These are phyloP conservation scores for Drosophila pseudotalamancana DNA, from an alignment of 2,888 invertebrate species.

Conservation along the genomic window DNA sequence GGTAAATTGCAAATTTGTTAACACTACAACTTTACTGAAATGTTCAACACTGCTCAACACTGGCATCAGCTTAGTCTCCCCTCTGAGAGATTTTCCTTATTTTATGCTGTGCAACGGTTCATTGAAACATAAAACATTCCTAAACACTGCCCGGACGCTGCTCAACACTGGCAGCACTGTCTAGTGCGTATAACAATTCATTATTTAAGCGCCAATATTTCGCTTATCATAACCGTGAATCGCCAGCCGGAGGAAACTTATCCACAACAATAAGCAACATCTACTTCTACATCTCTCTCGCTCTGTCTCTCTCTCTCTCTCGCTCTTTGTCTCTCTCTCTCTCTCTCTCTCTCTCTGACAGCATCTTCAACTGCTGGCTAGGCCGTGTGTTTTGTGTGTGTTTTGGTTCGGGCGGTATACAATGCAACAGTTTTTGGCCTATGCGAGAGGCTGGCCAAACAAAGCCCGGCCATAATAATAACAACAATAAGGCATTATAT, in stretches of 20 bases:
- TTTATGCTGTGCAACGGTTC: background rate
- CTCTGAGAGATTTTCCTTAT: too few species aligned
- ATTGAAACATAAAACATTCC: too few species aligned
- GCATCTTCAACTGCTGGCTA: too few species aligned
- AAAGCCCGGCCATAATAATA: slow-evolving; percentile 54
- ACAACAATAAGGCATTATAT: slow-evolving; percentile 48
- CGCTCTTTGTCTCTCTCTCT: background rate
- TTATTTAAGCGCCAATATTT: slow-evolving; percentile 16
- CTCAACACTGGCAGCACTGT: slow-evolving; percentile 7
- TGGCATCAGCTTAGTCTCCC: too few species aligned
- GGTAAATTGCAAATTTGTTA: too few species aligned
- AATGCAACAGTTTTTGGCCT: slow-evolving; percentile 71
- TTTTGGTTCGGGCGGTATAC: slow-evolving; percentile 45
- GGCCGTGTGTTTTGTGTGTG: background rate
- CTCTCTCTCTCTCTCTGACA: background rate
- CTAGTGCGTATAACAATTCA: too few species aligned
- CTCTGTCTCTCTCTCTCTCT: background rate
- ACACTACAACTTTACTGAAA: too few species aligned
- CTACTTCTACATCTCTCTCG: background rate
- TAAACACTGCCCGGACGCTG: background rate
- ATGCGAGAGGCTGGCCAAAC: slow-evolving; percentile 43
- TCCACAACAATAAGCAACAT: slow-evolving; percentile 5
- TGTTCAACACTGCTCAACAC: too few species aligned
- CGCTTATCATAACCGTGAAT: slow-evolving; percentile 13
- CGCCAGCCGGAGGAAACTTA: background rate